These are phyloP conservation scores for Toxotes chatareus DNA, from an alignment of 2,113 vertebrate genomes.

Conservation along the genomic window DNA sequence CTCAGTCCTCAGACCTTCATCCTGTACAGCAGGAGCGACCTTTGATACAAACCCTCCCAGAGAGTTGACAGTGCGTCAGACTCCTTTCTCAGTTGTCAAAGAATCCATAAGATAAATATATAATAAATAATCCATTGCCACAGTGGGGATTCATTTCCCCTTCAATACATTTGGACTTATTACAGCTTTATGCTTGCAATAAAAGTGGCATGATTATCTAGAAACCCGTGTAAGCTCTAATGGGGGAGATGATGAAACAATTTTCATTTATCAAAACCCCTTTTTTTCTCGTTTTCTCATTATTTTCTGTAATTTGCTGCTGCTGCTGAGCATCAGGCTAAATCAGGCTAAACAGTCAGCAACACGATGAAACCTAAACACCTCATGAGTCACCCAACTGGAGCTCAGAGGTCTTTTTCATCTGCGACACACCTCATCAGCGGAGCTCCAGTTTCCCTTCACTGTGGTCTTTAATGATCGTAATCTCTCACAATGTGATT, in stretches of 20 bases:
- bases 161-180: conserved; percentile 58
- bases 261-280: conserved; percentile 3
- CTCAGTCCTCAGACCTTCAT: not conserved
- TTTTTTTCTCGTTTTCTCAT: conserved; percentile 6
- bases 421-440: not conserved
- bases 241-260: not conserved
- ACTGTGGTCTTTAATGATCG: not conserved
- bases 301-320: conserved; percentile 9
- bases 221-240: not conserved
- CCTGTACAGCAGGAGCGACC: not conserved
- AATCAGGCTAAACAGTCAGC: conserved; percentile 5
- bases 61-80: not conserved
- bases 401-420: not conserved
- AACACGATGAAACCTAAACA: conserved; percentile 18
- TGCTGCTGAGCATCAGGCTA: conserved; percentile 2
- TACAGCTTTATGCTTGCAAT: conserved; percentile 40
- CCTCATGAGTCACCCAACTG: not conserved
- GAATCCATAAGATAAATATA: conserved; percentile 1
- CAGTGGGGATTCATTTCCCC: conserved; percentile 33
- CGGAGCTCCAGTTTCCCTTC: not conserved
- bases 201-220: conserved; percentile 42
- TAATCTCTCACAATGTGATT: not conserved
- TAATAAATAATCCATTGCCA: conserved; percentile 5
- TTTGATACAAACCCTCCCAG: not conserved
- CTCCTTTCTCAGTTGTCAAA: conserved; percentile 3